phyloP scores from a whole-genome alignment of 2,113 vertebrate genomes.

The Electrona antarctica region DNA sequence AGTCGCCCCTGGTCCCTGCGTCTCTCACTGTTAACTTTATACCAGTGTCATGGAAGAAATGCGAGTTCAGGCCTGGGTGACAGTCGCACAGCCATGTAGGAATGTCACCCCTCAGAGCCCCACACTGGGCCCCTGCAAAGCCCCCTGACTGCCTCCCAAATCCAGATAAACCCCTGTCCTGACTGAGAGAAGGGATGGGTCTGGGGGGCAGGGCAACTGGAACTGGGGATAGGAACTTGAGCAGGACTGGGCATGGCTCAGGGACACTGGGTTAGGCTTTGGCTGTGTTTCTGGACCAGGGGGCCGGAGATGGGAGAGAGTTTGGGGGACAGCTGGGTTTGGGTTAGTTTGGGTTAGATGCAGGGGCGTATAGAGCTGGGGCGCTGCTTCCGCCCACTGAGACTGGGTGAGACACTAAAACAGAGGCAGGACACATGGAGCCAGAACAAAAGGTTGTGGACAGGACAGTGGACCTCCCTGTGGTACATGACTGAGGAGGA shows the following conservation, averaged over 20 bases:
- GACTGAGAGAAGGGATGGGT: constrained; percentile 35
- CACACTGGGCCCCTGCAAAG: constrained; percentile 63
- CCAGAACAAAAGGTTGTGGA: not conserved
- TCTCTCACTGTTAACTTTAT: constrained; percentile 32
- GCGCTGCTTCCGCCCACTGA: not conserved
- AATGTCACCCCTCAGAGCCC: constrained; percentile 54
- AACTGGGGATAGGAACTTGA: constrained; percentile 25
- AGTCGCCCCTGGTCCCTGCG: constrained; percentile 11
- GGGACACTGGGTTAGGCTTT: not conserved
- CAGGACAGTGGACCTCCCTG: not conserved
- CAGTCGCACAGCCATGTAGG: constrained; percentile 44
- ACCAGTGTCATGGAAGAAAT: constrained; percentile 52
- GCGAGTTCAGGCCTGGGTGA: constrained; percentile 31
- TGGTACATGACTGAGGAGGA: not conserved
- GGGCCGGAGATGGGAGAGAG: constrained; percentile 1
- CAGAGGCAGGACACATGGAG: too few relatives aligned
- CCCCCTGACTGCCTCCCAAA: constrained; percentile 51
- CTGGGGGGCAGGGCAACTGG: constrained; percentile 36
- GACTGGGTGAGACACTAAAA: too few relatives aligned
- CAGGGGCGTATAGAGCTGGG: not conserved
- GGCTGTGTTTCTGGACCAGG: not conserved
- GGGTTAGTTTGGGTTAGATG: not conserved
- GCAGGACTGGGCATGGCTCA: not conserved
- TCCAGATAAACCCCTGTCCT: constrained; percentile 66
- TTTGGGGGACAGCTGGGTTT: not conserved